Base-by-base conservation (phyloP, 2,888 invertebrate genomes). In the Heliconius erato region DNA sequence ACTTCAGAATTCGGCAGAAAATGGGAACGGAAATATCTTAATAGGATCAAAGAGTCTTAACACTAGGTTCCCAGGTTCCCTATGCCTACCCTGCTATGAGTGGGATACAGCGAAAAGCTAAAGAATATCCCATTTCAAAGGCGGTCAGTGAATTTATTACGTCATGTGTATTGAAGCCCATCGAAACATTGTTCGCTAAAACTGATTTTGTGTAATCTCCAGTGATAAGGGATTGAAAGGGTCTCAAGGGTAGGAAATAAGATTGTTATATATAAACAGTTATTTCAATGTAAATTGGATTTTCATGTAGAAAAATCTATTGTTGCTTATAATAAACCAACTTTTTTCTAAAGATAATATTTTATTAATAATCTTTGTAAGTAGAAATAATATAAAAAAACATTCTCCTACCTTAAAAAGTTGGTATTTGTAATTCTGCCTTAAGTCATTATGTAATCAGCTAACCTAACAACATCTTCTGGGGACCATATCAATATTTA, bases 161-260 rank as follows among this genome's bases (percentile, higher is more conserved):
- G 40, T 1, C 65, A 32, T 63, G 76, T 63, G 54, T 35, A 76
- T 76, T 63, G 59, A 78, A 68, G 49, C 65, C 78, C 44, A 67
- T 78, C 65, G 65, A 49, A 78, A 74, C 67, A 28, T 28, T 59
- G 54, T 40, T 35, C 74, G 5, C 63, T 74, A 71, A 71, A 79
- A 79, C 44, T 82, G 69, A 79, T 79, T 79, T 63, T 28, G 49
- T 49, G 59, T 76, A 74, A 82, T 76, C 82, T 76, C 76, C 44
- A 71, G 44, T 76, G 82, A 79, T 76, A 74, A 54, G 63, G 69
- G 69, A 67, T 40, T 40, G 69, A 76, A 82, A 79, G 68, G 82
- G 67, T 82, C 49, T 67, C 40, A 67, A 28, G 65, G 67, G 67
- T 78, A 67, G 28, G 14, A 49, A 78, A 65, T 63, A 40, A 40